These are phyloP conservation scores for Gastracanthus pulcherrimus DNA, from an alignment of 2,888 invertebrate species.

Conservation along the genomic window DNA sequence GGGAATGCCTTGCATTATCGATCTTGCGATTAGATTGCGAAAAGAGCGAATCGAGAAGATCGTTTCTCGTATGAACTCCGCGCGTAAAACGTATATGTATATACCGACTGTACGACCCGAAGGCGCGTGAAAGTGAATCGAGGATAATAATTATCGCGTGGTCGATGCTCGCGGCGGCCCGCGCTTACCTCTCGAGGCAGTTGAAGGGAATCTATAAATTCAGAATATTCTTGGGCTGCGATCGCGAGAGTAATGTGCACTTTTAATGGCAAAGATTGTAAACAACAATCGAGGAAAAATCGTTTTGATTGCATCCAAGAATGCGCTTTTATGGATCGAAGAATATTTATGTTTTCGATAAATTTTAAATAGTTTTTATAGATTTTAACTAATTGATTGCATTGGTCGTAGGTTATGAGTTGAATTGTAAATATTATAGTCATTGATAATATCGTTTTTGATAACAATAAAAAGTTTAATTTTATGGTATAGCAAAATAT, in stretches of 20 bases:
- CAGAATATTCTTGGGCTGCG: constrained; percentile 22
- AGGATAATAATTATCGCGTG: constrained; percentile 55
- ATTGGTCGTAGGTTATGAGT: neutral
- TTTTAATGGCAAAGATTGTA: neutral
- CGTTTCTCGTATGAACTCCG: neutral
- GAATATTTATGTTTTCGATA: too few species aligned
- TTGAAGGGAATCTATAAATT: constrained; percentile 34
- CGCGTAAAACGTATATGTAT: constrained; percentile 1
- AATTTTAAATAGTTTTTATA: too few species aligned
- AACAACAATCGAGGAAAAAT: neutral
- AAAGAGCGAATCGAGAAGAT: constrained; percentile 13
- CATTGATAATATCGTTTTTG: neutral
- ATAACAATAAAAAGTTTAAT: neutral
- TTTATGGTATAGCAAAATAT: too few species aligned
- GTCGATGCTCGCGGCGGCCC: neutral
- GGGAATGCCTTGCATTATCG: constrained; percentile 12
- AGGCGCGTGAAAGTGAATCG: constrained; percentile 56
- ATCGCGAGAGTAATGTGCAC: neutral
- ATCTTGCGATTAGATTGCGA: constrained; percentile 24
- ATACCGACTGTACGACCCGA: neutral
- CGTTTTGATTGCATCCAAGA: neutral
- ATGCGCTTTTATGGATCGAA: too few species aligned
- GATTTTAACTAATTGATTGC: neutral
- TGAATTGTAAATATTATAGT: neutral
- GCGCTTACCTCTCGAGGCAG: neutral